Percentiles rank a stretch among this genome's conserved stretches.
These are phyloP conservation scores for Alouatta palliata DNA, from an alignment of 2,113 vertebrate species.

Conservation along the genomic window DNA sequence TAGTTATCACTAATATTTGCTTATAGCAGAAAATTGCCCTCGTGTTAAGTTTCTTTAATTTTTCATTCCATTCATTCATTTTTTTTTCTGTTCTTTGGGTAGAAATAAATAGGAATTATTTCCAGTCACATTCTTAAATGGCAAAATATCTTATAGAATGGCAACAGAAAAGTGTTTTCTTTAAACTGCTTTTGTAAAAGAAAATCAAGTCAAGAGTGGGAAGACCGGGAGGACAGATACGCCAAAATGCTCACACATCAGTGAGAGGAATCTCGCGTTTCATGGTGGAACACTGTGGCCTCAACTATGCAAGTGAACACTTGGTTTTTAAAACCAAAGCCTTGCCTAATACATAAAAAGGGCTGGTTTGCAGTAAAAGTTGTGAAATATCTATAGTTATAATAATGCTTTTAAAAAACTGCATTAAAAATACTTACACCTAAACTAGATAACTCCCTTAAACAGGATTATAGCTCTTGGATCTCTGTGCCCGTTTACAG, in stretches of 20 bases:
- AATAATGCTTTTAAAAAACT: neutral
- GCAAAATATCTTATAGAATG: neutral
- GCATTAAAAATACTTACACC: neutral
- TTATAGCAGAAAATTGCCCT: neutral
- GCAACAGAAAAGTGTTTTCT: neutral
- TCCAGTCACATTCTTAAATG: neutral
- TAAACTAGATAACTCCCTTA: neutral
- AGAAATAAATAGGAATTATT: constrained; percentile 23
- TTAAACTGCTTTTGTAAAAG: neutral
- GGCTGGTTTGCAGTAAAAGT: neutral
- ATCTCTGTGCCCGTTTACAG: neutral
- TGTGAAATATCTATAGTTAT: neutral
- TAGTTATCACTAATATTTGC: neutral
- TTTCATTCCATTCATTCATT: neutral
- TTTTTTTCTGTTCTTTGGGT: neutral
- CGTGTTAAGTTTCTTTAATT: neutral
- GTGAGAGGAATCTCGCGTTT: neutral
- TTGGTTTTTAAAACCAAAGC: neutral
- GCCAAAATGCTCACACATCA: neutral
- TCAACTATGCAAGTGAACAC: neutral
- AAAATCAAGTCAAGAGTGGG: neutral
- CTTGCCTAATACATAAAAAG: neutral
- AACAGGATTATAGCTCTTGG: neutral
- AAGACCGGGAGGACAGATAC: neutral
- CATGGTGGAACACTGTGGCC: neutral